Evolutionary conservation across 2,113 vertebrate species (phyloP).

Genomic region (Scomber colias): DNA sequence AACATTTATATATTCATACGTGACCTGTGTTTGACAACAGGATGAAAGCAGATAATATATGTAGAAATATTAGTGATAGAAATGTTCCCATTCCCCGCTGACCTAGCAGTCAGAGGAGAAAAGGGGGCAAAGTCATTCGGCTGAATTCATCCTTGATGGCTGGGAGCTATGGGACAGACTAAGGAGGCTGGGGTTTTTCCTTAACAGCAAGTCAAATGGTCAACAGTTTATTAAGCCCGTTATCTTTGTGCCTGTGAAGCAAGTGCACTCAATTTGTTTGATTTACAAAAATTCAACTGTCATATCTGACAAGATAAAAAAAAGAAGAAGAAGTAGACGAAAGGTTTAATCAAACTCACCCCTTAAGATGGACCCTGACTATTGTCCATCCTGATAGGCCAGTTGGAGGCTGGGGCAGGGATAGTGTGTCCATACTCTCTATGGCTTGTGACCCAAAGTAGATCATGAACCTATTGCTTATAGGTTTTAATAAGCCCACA

Average conservation of each 20-base stretch:
- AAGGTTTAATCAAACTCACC: slow-evolving; percentile 16
- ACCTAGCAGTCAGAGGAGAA: background rate
- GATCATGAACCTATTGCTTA: slow-evolving; percentile 21
- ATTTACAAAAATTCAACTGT: slow-evolving; percentile 41
- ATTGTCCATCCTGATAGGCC: background rate
- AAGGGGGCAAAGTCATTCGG: slow-evolving; percentile 1
- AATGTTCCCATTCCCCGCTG: slow-evolving; percentile 12
- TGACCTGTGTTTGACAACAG: slow-evolving; percentile 43
- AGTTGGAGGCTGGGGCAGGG: background rate
- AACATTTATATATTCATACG: slow-evolving; percentile 16
- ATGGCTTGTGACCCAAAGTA: slow-evolving; percentile 9
- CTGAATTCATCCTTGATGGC: slow-evolving; percentile 14
- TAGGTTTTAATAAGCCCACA: slow-evolving; percentile 11
- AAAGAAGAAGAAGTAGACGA: background rate
- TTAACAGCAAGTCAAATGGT: slow-evolving; percentile 3
- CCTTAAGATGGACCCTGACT: background rate
- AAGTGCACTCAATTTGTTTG: slow-evolving; percentile 10
- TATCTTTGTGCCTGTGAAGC: slow-evolving; percentile 4
- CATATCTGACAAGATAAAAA: slow-evolving; percentile 13
- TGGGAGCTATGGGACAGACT: background rate
- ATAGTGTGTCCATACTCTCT: slow-evolving; percentile 5
- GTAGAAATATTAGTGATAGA: slow-evolving; percentile 23
- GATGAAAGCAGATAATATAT: slow-evolving; percentile 33
- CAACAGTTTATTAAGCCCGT: slow-evolving; percentile 36
- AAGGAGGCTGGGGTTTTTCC: background rate